Evolutionary conservation across 1,140 invertebrate genomes (phyloP).

Genomic region (Myzus persicae): DNA sequence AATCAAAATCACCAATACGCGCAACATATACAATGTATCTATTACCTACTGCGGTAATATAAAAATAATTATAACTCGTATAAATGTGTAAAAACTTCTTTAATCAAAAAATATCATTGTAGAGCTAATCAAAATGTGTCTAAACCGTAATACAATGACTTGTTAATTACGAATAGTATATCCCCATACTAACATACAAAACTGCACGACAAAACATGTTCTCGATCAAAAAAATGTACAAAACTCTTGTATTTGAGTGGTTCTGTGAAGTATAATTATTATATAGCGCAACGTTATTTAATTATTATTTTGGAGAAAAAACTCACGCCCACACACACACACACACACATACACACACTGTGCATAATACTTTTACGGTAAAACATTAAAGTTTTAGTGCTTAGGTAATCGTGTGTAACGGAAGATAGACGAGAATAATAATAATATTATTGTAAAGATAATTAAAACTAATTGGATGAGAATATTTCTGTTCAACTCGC

Average conservation of each 20-base stretch:
- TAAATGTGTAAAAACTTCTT: background rate
- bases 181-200: background rate
- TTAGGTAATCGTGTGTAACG: background rate
- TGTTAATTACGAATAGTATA: background rate
- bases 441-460: constrained; percentile 8
- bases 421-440: background rate
- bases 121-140: background rate
- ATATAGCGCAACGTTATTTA: background rate
- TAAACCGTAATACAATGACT: background rate
- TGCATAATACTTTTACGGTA: background rate
- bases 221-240: background rate
- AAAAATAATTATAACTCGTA: too few species aligned
- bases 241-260: background rate
- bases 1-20: background rate
- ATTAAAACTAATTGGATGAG: constrained; percentile 6
- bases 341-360: background rate
- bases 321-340: background rate
- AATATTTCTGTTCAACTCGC: constrained; percentile 5
- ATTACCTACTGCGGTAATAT: too few species aligned
- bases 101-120: background rate
- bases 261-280: background rate
- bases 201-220: background rate
- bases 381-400: background rate
- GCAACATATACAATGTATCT: background rate
- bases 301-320: background rate